phyloP scores from a whole-genome alignment of 2,113 vertebrate genomes.

The Leiothrix lutea region DNA sequence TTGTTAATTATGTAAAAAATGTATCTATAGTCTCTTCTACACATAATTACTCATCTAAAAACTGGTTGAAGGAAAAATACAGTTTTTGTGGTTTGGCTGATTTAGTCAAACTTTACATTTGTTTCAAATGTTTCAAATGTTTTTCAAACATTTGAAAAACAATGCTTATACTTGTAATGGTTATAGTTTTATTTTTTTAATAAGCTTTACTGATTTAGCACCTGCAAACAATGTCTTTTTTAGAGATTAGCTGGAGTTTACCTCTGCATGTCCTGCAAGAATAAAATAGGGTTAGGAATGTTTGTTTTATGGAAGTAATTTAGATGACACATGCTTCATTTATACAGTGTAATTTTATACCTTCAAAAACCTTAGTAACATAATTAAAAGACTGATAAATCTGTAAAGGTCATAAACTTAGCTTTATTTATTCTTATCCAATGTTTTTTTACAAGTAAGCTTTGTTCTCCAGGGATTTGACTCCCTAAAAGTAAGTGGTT shows the following conservation, averaged over 20 bases:
- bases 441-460: background rate
- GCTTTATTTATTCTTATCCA: background rate
- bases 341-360: background rate
- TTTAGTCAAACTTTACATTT: too few species aligned
- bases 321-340: background rate
- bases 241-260: background rate
- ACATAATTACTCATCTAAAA: background rate
- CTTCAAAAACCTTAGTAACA: background rate
- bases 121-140: too few species aligned
- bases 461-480: background rate
- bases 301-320: background rate
- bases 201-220: background rate
- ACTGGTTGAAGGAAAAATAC: background rate
- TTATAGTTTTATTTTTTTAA: background rate
- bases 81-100: background rate
- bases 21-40: background rate
- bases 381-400: background rate
- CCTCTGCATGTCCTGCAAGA: background rate
- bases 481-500: background rate
- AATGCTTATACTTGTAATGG: background rate
- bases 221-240: background rate
- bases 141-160: background rate
- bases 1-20: background rate
- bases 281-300: background rate
- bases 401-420: background rate